These are phyloP conservation scores for Agelastica alni DNA, from an alignment of 2,888 invertebrate species.

Conservation along the genomic window DNA sequence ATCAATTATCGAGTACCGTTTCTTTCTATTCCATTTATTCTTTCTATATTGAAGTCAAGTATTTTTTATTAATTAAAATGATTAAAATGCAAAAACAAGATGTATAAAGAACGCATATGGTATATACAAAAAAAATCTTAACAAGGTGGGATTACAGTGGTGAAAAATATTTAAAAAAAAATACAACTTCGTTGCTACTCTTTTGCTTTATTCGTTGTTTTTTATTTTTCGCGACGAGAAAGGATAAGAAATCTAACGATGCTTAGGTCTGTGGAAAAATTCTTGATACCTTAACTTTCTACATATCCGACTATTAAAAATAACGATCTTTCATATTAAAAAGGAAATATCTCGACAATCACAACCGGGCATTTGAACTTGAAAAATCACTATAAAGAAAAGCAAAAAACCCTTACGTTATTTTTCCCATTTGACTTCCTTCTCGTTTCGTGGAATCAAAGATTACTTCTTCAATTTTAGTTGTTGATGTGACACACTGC, in stretches of 20 bases:
- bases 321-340: background rate
- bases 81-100: too few relatives aligned
- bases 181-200: too few relatives aligned
- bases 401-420: constrained; percentile 8
- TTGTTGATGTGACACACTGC: constrained; percentile 38
- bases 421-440: constrained; percentile 20
- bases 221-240: too few relatives aligned
- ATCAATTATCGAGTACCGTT: too few relatives aligned
- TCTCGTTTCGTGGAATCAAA: constrained; percentile 25
- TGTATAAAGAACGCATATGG: too few relatives aligned
- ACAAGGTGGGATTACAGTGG: too few relatives aligned
- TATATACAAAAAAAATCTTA: too few relatives aligned
- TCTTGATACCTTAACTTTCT: background rate
- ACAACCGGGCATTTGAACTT: background rate
- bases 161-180: too few relatives aligned
- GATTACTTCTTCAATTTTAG: constrained; percentile 38
- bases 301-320: background rate
- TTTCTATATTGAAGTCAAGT: too few relatives aligned
- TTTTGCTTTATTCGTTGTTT: too few relatives aligned
- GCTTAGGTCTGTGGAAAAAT: background rate
- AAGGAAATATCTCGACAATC: background rate
- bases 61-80: too few relatives aligned
- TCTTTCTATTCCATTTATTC: too few relatives aligned
- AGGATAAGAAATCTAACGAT: background rate
- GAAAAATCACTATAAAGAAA: constrained; percentile 11